phyloP scores from a whole-genome alignment of 2,113 vertebrate genomes.

The Sorex fumeus region DNA sequence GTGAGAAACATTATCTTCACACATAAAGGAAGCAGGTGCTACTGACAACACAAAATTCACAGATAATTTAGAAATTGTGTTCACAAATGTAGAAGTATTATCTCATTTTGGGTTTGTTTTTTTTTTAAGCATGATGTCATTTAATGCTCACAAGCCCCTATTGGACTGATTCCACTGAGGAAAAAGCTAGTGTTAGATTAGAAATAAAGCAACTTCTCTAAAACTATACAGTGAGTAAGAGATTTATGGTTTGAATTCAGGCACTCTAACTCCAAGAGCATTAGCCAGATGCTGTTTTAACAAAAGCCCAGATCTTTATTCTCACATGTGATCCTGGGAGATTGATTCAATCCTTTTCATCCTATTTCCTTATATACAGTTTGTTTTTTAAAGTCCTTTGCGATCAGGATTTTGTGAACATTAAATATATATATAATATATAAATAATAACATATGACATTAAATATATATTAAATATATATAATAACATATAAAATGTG shows the following conservation, averaged over 20 bases:
- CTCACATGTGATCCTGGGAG: neutral
- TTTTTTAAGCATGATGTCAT: too few relatives aligned
- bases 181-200: neutral
- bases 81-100: neutral
- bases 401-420: neutral
- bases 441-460: neutral
- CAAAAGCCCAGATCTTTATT: neutral
- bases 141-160: neutral
- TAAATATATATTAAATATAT: too few relatives aligned
- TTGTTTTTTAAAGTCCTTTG: neutral
- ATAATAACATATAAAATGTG: neutral
- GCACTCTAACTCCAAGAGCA: neutral
- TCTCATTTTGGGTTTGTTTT: neutral
- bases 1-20: neutral
- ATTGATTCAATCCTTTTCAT: neutral
- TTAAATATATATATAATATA: neutral
- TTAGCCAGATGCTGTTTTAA: neutral
- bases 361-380: neutral
- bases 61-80: conserved; percentile 1
- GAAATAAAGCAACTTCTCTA: conserved; percentile 15
- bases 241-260: neutral
- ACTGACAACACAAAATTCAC: neutral
- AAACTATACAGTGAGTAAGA: neutral
- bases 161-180: neutral
- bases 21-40: neutral